These are phyloP conservation scores for Cephus rjabovi DNA, from an alignment of 2,888 invertebrate species.

Conservation along the genomic window DNA sequence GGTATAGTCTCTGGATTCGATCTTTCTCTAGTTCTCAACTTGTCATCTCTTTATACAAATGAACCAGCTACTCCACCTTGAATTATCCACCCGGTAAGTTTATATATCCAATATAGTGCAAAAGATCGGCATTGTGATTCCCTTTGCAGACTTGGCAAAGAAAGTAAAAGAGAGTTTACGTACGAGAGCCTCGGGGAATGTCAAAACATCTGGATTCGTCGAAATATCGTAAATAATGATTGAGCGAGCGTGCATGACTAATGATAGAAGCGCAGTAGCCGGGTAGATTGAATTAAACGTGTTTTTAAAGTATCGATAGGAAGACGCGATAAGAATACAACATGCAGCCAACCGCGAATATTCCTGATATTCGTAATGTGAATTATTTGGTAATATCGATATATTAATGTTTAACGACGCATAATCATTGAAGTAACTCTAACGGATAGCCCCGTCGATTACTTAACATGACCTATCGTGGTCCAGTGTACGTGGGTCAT, in stretches of 20 bases:
- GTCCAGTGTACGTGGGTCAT: background rate
- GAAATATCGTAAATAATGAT: background rate
- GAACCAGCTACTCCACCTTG: background rate
- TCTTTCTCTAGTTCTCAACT: background rate
- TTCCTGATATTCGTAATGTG: background rate
- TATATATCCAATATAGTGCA: background rate
- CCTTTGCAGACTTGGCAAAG: background rate
- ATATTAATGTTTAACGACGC: background rate
- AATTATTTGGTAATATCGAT: background rate
- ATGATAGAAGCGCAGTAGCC: background rate
- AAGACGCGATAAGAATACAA: background rate
- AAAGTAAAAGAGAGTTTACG: background rate
- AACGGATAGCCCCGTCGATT: background rate
- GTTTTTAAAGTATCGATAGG: background rate
- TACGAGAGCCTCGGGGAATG: background rate
- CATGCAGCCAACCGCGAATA: background rate
- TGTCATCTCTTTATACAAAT: background rate
- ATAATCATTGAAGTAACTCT: background rate
- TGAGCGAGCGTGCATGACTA: background rate
- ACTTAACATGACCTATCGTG: background rate
- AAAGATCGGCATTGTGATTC: background rate
- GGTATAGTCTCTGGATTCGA: background rate
- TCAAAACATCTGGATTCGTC: background rate
- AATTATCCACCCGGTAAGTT: background rate
- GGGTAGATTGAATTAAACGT: background rate